Conservation (phyloP, 2,113 vertebrate species). For the Cyprinodon tularosa region DNA sequence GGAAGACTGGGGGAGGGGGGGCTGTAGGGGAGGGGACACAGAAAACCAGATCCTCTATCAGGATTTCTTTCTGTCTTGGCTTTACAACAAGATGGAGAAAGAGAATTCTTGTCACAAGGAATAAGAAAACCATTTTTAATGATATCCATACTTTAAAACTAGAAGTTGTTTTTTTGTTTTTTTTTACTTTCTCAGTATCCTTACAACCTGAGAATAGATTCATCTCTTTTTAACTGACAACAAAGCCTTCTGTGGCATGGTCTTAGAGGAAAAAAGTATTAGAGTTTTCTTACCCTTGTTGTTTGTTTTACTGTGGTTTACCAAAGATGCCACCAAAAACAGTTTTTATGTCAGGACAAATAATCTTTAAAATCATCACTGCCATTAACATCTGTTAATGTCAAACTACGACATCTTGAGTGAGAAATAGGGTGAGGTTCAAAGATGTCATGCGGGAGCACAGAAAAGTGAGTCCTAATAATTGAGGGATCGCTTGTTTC, state of each 20-base stretch:
- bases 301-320: no score
- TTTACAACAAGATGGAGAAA: conserved; percentile 19
- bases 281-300: no score
- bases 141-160: background rate
- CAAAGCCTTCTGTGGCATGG: no score
- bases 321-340: background rate
- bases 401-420: background rate
- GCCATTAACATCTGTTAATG: background rate
- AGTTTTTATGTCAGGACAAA: background rate
- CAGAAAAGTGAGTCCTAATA: background rate
- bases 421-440: no score
- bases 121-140: background rate
- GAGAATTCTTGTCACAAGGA: background rate
- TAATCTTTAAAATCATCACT: background rate
- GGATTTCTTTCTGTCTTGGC: conserved; percentile 12
- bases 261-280: no score
- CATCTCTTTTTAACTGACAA: background rate
- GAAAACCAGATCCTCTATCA: conserved; percentile 23
- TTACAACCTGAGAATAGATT: background rate
- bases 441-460: background rate
- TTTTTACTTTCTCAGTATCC: background rate
- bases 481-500: background rate
- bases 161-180: background rate
- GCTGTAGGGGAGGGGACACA: conserved; percentile 21
- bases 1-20: conserved; percentile 27